Conservation (phyloP, 2,888 invertebrate genomes). For the Dasypogon diadema region DNA sequence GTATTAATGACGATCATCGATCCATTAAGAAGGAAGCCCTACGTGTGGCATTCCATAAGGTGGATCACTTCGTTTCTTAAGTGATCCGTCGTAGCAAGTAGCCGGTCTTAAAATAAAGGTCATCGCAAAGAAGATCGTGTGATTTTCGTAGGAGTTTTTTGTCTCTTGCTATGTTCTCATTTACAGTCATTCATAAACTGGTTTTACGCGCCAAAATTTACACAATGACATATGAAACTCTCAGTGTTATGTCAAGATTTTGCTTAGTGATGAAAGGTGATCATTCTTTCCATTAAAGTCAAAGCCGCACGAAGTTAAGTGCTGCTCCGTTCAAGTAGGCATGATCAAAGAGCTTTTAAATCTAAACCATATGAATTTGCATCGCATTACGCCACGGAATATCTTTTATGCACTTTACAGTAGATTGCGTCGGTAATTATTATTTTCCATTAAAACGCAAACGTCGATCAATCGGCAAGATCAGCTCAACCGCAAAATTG, state of each 20-base stretch:
- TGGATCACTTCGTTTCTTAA: constrained; percentile 32
- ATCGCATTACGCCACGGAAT: constrained; percentile 43
- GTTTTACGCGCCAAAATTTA: constrained; percentile 33
- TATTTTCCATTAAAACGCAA: constrained; percentile 39
- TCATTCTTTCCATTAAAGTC: constrained; percentile 33
- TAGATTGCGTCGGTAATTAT: constrained; percentile 43
- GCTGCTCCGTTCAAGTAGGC: constrained; percentile 10
- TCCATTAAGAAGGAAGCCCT: constrained; percentile 49
- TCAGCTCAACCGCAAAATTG: constrained; percentile 42
- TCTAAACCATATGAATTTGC: constrained; percentile 39
- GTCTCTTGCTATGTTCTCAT: constrained; percentile 2
- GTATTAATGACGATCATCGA: constrained; percentile 51
- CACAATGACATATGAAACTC: not conserved
- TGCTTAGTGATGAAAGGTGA: constrained; percentile 12
- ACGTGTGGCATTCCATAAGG: constrained; percentile 20
- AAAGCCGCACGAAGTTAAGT: constrained; percentile 34
- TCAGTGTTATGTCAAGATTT: not conserved
- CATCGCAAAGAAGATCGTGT: constrained; percentile 12
- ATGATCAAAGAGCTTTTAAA: constrained; percentile 38
- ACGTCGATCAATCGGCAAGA: constrained; percentile 44
- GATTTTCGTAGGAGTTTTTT: not conserved
- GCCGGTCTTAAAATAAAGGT: constrained; percentile 21
- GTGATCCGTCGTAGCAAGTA: constrained; percentile 14
- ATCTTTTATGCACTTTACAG: constrained; percentile 27
- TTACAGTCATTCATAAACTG: constrained; percentile 38